Evolutionary conservation across 2,888 invertebrate species (phyloP).

Genomic region (Eremobia ochroleuca): DNA sequence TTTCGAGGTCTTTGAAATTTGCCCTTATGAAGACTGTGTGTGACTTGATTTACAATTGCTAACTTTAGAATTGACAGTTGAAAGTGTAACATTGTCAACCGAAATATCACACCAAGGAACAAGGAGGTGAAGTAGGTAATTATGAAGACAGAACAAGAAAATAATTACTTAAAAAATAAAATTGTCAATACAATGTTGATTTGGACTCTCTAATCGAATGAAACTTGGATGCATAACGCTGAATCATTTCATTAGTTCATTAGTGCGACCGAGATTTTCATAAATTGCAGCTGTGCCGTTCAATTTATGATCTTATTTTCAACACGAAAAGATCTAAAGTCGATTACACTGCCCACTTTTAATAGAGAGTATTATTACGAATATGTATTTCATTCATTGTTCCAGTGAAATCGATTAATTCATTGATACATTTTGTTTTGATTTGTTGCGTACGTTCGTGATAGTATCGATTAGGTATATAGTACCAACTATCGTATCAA

Average conservation of each 20-base stretch:
- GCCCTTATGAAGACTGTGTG: conserved; percentile 5
- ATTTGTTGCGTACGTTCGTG: conserved; percentile 16
- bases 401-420: conserved; percentile 27
- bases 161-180: not conserved
- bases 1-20: conserved; percentile 46
- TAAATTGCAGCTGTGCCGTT: not conserved
- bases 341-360: not conserved
- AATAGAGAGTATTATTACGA: not conserved
- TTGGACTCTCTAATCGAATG: conserved; percentile 34
- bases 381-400: conserved; percentile 28
- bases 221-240: conserved; percentile 23
- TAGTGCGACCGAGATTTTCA: conserved; percentile 16
- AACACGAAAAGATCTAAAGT: not conserved
- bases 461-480: conserved; percentile 32
- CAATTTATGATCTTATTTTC: not conserved
- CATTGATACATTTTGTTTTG: conserved; percentile 43
- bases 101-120: not conserved
- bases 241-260: conserved; percentile 49
- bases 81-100: not conserved
- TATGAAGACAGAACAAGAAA: not conserved
- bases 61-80: not conserved
- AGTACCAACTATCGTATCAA: conserved; percentile 4
- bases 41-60: conserved; percentile 15
- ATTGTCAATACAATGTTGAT: conserved; percentile 14
- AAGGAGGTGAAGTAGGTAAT: not conserved